Conservation (phyloP, 2,888 invertebrate genomes). For the Zelleria hepariella region DNA sequence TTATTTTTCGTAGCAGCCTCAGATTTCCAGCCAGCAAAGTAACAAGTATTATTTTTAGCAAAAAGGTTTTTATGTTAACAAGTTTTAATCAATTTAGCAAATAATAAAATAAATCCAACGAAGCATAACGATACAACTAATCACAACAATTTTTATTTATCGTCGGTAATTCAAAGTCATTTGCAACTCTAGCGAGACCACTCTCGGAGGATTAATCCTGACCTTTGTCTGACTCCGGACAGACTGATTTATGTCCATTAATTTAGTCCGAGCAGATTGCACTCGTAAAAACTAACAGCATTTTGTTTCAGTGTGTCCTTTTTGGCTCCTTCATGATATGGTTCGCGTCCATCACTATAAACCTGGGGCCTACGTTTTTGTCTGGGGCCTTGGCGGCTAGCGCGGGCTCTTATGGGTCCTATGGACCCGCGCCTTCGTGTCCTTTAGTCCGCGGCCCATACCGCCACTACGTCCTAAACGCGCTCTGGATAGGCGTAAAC, state of each 20-base stretch:
- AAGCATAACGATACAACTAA: too few species aligned
- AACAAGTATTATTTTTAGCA: background rate
- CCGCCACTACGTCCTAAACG: conserved; percentile 91
- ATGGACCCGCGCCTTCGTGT: conserved; percentile 81
- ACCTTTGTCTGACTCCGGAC: background rate
- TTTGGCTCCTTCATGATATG: conserved; percentile 95
- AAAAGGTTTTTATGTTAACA: background rate
- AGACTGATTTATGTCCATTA: background rate
- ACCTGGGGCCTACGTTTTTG: conserved; percentile 89
- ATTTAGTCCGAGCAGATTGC: background rate
- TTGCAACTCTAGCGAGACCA: background rate
- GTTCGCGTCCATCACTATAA: conserved; percentile 92
- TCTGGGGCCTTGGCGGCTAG: conserved; percentile 87
- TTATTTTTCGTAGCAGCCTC: background rate
- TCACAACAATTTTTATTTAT: background rate
- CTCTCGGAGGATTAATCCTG: background rate
- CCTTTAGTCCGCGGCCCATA: conserved; percentile 90
- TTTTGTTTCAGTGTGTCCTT: conserved; percentile 81
- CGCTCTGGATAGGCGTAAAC: conserved; percentile 91
- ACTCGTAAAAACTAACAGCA: conserved; percentile 5
- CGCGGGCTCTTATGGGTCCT: conserved; percentile 79
- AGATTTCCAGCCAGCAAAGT: background rate
- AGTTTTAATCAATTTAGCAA: too few species aligned
- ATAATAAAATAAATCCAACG: too few species aligned
- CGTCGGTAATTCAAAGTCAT: background rate